These are phyloP conservation scores for Xyrichtys novacula DNA, from an alignment of 2,797 vertebrate species.

Conservation along the genomic window DNA sequence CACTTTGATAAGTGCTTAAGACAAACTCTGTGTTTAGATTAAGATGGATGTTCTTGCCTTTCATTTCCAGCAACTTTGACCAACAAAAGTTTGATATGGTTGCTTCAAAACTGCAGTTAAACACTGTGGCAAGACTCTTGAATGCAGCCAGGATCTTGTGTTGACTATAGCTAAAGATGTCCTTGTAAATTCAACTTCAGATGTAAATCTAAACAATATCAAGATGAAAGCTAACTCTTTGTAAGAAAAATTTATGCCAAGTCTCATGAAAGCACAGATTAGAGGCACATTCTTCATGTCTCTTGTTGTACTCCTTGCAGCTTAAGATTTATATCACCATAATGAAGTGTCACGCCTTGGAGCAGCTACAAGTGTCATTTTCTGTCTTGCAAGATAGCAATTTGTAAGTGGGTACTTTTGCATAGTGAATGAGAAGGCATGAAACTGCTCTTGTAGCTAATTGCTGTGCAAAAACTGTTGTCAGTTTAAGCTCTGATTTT, in stretches of 20 bases:
- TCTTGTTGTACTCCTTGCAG: not conserved
- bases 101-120: not conserved
- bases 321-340: not conserved
- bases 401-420: not conserved
- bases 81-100: not conserved
- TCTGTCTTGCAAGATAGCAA: not conserved
- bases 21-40: not conserved
- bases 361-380: not conserved
- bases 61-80: not conserved
- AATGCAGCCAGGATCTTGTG: not conserved
- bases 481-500: not conserved
- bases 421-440: not conserved
- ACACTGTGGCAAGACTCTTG: not conserved
- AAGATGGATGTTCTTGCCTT: not conserved
- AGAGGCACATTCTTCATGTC: slow-evolving; percentile 1
- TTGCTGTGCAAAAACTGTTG: not conserved
- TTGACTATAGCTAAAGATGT: too few species aligned
- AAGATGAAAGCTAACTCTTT: not conserved
- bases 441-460: not conserved
- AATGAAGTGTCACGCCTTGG: not conserved
- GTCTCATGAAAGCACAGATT: not conserved
- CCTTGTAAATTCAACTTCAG: not conserved
- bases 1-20: slow-evolving; percentile 16
- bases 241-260: not conserved
- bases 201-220: not conserved